phyloP scores from a whole-genome alignment of 2,888 invertebrate genomes.

The Adineta ricciae region DNA sequence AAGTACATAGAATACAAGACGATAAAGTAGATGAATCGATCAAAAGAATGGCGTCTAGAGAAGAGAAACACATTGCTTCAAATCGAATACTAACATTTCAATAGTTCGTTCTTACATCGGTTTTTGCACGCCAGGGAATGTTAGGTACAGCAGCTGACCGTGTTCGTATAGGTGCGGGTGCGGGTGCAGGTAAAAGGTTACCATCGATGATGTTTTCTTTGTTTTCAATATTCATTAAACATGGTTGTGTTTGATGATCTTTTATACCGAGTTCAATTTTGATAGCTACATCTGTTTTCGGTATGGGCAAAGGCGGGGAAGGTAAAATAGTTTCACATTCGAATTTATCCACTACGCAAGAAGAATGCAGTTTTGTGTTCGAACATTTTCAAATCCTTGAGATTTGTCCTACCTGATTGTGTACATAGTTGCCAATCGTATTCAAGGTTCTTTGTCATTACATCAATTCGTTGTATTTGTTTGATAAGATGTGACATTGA shows the following conservation, averaged over 20 bases:
- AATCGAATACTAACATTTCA: too few species aligned
- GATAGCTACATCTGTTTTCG: not conserved
- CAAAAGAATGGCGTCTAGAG: conserved; percentile 14
- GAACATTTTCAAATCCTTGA: too few species aligned
- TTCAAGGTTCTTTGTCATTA: not conserved
- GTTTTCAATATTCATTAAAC: not conserved
- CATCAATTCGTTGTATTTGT: conserved; percentile 12
- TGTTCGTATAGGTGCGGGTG: not conserved
- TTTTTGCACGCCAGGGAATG: not conserved
- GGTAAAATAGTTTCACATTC: not conserved
- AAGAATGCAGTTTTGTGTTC: not conserved
- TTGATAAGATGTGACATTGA: not conserved
- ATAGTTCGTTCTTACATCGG: not conserved
- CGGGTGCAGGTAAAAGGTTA: not conserved
- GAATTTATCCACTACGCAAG: not conserved
- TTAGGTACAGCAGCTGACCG: not conserved
- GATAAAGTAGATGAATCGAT: not conserved
- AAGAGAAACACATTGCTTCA: not conserved
- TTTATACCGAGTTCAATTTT: not conserved
- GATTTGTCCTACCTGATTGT: not conserved
- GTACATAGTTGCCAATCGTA: not conserved
- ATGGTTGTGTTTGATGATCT: not conserved
- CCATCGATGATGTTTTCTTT: not conserved
- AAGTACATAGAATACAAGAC: not conserved
- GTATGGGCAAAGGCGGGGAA: not conserved